Base-by-base conservation (phyloP, 1,140 invertebrate species). In the Phenacoccus solenopsis region DNA sequence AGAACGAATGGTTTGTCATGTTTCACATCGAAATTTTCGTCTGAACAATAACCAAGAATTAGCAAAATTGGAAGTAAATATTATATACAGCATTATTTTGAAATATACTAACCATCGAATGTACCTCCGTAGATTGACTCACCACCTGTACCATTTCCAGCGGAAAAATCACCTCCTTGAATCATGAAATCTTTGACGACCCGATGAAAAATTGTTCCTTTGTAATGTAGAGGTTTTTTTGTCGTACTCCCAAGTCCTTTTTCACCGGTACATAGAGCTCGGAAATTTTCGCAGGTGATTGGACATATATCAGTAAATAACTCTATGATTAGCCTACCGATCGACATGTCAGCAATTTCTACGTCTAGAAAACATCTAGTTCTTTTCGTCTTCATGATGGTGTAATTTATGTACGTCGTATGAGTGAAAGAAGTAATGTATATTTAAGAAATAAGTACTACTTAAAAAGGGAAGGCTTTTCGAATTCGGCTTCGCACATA, bases 161-260 rank as follows among this genome's bases (percentile, higher is more conserved):
- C 90, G 0, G 89, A 88, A 77, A 93, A 93, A 78, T 93, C 91
- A 28, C 91, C 91, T 56, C 88, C 88, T 81, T 92, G 90, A 70
- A 91, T 88, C 86, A 96, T 94, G 77, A 96, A 96, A 79, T 94
- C 90, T 78, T 94, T 94, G 9, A 96, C 91, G 5, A 96, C 92
- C 71, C 94, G 81, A 79, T 96, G 94, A 78, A 96, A 94, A 69
- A 91, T 86, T 38, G 88, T 87, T 69, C 88, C 88, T 83, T 92
- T 84, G 73, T 85, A 86, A 74, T 84, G 83, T 0, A 86, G 74
- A 7, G 84, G 84, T 77, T 91, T 91, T 35, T 83, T 83, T 0
- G 88, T 89, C 1, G 81, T 83, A 77, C 84, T 83, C 10, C 90
- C 91, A 9, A 88, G 80, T 10, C 91, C 90, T 76, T 87, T 88